phyloP scores from a whole-genome alignment of 2,888 invertebrate species.

The Cheilosia vernalis region DNA sequence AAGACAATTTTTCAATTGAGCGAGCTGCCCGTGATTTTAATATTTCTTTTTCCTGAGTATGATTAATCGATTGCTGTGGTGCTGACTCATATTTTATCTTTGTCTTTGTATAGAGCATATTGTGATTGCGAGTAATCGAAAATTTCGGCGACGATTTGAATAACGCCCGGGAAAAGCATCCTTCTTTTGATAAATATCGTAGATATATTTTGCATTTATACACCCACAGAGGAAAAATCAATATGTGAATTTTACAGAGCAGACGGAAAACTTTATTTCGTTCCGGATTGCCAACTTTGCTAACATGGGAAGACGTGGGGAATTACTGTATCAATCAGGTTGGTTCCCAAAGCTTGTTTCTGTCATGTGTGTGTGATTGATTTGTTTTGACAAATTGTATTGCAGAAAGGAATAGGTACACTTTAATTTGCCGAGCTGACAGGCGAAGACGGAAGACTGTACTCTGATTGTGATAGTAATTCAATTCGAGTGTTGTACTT shows the following conservation, averaged over 20 bases:
- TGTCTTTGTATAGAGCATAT: not conserved
- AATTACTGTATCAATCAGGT: not conserved
- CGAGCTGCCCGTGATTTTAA: not conserved
- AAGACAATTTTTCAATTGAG: constrained; percentile 2
- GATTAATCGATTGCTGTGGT: not conserved
- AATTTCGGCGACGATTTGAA: not conserved
- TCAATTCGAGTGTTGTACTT: no score
- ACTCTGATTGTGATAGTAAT: no score
- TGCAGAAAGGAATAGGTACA: no score
- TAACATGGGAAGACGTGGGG: not conserved
- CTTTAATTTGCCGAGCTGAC: no score
- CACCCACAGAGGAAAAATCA: not conserved
- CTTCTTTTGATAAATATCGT: not conserved
- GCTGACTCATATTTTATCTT: not conserved
- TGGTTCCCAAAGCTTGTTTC: no score
- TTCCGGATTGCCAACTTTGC: not conserved
- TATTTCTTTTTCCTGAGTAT: not conserved
- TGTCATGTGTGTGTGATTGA: not conserved
- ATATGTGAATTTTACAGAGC: not conserved
- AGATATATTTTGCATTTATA: not conserved
- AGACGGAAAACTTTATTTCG: not conserved
- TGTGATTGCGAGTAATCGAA: not conserved
- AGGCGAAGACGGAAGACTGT: no score
- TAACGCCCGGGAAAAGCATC: not conserved
- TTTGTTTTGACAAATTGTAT: not conserved